Conservation (phyloP, 2,888 invertebrate genomes). For the Thera obeliscata region DNA sequence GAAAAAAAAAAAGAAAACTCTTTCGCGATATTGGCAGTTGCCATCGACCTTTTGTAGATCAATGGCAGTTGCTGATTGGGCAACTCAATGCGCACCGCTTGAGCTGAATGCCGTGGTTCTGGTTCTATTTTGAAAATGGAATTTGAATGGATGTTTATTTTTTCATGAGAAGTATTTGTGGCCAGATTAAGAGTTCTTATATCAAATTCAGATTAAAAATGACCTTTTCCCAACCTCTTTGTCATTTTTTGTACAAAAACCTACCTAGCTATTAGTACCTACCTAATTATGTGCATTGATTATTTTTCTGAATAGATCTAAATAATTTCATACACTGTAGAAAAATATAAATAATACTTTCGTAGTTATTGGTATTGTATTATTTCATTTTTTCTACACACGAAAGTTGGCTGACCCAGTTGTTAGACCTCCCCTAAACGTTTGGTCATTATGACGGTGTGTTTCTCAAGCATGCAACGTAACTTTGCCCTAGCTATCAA, state of each 20-base stretch:
- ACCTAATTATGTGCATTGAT: too few relatives aligned
- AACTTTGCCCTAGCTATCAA: constrained; percentile 19
- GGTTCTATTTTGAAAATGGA: constrained; percentile 30
- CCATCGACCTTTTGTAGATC: too few relatives aligned
- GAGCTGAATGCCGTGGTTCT: constrained; percentile 13
- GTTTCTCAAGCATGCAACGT: constrained; percentile 16
- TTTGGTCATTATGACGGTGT: constrained; percentile 21
- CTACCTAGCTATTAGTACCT: too few relatives aligned
- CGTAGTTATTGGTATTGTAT: neutral
- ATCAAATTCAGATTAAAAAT: neutral
- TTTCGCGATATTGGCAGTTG: constrained; percentile 65
- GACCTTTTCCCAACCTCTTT: too few relatives aligned
- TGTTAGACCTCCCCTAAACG: constrained; percentile 22
- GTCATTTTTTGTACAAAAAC: too few relatives aligned
- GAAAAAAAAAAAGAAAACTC: constrained; percentile 60
- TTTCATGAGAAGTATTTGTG: neutral
- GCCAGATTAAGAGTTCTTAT: neutral
- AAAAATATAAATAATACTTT: too few relatives aligned
- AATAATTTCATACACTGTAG: neutral
- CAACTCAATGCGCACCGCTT: constrained; percentile 33
- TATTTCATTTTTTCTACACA: constrained; percentile 3
- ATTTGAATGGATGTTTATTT: neutral
- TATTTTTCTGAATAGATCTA: neutral
- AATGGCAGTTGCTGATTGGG: constrained; percentile 62
- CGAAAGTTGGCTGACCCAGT: constrained; percentile 14